Evolutionary conservation across 2,797 vertebrate species (phyloP).

Genomic region (Peromyscus nudipes): DNA sequence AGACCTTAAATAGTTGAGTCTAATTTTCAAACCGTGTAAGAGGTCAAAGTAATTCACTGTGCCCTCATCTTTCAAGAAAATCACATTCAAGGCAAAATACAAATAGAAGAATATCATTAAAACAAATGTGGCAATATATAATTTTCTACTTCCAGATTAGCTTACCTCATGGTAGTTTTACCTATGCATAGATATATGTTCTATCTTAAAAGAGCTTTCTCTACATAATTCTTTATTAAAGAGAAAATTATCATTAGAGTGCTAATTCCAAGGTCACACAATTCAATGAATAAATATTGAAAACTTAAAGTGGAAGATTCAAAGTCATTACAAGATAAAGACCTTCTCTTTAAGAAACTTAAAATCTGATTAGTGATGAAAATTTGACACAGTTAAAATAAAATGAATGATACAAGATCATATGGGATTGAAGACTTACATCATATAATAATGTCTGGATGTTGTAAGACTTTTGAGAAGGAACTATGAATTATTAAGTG

Average conservation of each 20-base stretch:
- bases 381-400: conserved; percentile 14
- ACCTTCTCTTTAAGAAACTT: neutral
- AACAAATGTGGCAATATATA: conserved; percentile 21
- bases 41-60: conserved; percentile 73
- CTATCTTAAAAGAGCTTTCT: neutral
- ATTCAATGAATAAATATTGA: neutral
- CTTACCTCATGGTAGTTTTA: neutral
- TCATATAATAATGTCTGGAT: neutral
- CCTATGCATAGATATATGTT: neutral
- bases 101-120: conserved; percentile 31
- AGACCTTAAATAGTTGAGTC: conserved; percentile 76
- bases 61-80: conserved; percentile 67
- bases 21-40: conserved; percentile 80
- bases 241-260: neutral
- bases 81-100: conserved; percentile 15
- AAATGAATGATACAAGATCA: neutral
- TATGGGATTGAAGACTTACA: neutral
- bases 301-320: neutral
- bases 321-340: conserved; percentile 2
- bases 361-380: neutral
- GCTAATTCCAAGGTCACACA: neutral
- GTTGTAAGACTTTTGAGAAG: neutral
- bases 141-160: conserved; percentile 11
- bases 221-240: neutral
- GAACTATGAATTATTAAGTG: neutral